Base-by-base conservation (phyloP, 1,140 invertebrate genomes). In the Sipha flava region DNA sequence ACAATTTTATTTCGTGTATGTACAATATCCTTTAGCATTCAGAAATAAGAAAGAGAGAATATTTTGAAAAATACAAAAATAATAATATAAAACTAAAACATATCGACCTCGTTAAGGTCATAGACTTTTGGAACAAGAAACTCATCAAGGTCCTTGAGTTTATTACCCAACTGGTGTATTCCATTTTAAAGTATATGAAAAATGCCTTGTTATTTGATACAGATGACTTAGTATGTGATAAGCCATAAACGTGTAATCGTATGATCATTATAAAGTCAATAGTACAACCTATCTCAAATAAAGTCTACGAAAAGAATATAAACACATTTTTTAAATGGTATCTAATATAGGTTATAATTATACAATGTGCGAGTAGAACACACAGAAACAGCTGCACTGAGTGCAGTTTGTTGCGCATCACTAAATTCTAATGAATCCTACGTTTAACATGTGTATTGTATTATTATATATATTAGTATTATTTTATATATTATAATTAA, bases 61-160 rank as follows among this genome's bases (percentile, higher is more conserved):
- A 21, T 68, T 37, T 64, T 43, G 0, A 6, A 64, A 37, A 37
- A 31, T 34, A 26, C 7, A 45, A 45, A 68, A 37, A 23, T 68
- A 45, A 52, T 23, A 52, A 52, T 29, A 47, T 29, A 21, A 70
- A 45, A 26, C 23, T 70, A 47, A 54, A 77, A 77, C 73, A 18
- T 43, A 40, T 57, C 52, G 73, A 77, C 73, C 73, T 77, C 73
- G 73, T 77, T 77, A 77, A 77, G 73, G 73, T 77, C 73, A 77
- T 59, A 77, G 73, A 77, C 73, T 57, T 52, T 43, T 77, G 23
- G 52, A 77, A 77, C 73, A 43, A 59, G 73, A 77, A 77, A 77
- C 73, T 54, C 34, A 77, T 77, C 73, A 77, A 77, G 73, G 73
- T 77, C 73, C 52, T 77, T 23, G 34, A 57, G 73, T 77, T 77